A percentile compares a stretch with the other conserved stretches of the same genome.
These are phyloP conservation scores for Pardosa pseudoannulata DNA, from an alignment of 2,888 invertebrate species.

Conservation along the genomic window DNA sequence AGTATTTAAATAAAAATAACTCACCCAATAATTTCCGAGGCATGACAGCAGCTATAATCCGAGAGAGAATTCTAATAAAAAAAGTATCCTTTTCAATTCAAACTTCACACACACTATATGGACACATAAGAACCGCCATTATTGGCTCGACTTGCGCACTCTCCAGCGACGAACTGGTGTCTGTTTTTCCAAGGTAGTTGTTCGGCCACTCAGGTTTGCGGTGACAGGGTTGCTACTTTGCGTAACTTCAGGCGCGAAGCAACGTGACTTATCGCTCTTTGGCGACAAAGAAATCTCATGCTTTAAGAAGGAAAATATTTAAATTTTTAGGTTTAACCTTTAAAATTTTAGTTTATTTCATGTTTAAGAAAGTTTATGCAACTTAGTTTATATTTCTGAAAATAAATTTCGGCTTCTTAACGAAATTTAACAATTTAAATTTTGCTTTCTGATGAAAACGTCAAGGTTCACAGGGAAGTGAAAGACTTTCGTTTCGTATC, in stretches of 20 bases:
- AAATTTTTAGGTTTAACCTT: no score
- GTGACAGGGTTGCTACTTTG: conserved; percentile 45
- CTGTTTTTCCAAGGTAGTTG: conserved; percentile 68
- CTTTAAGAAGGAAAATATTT: no score
- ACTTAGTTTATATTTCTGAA: no score
- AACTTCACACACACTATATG: conserved; percentile 51
- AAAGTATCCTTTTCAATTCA: conserved; percentile 58
- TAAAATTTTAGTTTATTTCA: no score
- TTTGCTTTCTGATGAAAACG: no score
- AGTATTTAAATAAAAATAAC: conserved; percentile 13
- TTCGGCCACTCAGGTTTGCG: conserved; percentile 70
- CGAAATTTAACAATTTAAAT: no score
- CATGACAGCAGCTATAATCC: conserved; percentile 52
- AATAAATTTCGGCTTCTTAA: no score
- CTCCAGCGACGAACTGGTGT: conserved; percentile 51
- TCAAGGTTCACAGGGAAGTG: no score
- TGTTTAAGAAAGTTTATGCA: no score
- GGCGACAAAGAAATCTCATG: background rate
- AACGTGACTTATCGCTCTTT: conserved; percentile 18
- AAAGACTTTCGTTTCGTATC: no score
- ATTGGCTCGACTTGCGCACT: conserved; percentile 29
- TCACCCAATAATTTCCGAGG: conserved; percentile 65
- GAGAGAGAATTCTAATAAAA: background rate
- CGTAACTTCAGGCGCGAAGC: background rate
- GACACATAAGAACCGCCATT: conserved; percentile 51